phyloP scores from a whole-genome alignment of 1,140 invertebrate species.

The Megalopta genalis region DNA sequence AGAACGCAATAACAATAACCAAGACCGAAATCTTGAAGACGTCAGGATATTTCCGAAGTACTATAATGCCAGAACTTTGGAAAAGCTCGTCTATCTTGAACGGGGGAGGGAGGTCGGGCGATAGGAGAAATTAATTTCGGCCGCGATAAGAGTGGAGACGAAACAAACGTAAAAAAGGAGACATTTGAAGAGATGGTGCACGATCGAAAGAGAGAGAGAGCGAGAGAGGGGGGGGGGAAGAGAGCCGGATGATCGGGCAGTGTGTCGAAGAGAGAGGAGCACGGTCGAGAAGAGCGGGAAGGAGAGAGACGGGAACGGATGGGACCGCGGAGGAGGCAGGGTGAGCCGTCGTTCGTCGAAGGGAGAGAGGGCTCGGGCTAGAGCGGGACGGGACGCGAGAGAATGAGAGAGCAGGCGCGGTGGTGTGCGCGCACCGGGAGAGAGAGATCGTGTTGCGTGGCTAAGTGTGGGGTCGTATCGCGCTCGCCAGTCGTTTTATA shows the following conservation, averaged over 20 bases:
- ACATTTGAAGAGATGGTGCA: constrained; percentile 5
- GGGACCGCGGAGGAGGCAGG: constrained; percentile 12
- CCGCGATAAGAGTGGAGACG: too few relatives aligned
- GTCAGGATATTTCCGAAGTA: too few relatives aligned
- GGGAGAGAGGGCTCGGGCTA: constrained; percentile 1
- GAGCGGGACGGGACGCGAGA: too few relatives aligned
- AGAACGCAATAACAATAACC: too few relatives aligned
- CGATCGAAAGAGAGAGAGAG: too few relatives aligned
- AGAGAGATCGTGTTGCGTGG: constrained; percentile 46
- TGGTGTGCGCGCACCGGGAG: constrained; percentile 43
- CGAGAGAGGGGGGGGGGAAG: not conserved
- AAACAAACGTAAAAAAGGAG: not conserved
- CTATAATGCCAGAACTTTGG: too few relatives aligned
- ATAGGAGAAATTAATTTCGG: too few relatives aligned
- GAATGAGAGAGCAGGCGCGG: constrained; percentile 16
- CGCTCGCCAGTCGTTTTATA: constrained; percentile 45
- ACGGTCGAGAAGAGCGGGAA: not conserved
- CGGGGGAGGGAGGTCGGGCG: too few relatives aligned
- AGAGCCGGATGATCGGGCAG: constrained; percentile 3
- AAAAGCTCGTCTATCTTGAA: too few relatives aligned
- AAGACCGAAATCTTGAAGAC: too few relatives aligned
- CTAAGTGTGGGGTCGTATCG: constrained; percentile 57
- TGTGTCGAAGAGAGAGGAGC: constrained; percentile 19
- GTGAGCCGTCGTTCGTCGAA: not conserved
- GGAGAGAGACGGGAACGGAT: not conserved